Evolutionary conservation across 2,888 invertebrate species (phyloP), one percentile per base, ranked within the genome.

Genomic region (Panopea generosa): DNA sequence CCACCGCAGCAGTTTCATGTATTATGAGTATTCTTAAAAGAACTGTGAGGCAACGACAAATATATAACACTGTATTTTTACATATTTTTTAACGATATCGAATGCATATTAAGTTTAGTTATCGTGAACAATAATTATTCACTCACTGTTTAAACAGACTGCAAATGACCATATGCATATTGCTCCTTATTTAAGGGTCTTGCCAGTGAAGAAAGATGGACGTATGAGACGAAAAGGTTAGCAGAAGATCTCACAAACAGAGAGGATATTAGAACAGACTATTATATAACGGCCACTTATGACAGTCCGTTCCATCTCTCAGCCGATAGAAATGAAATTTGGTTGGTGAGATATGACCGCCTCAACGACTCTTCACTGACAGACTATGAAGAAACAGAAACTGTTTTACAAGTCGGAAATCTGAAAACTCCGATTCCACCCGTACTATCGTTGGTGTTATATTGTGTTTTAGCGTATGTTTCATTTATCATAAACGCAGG

Each of bases 301-400:
- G 65, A 73, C 53, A 77, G 68, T 50, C 77, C 77, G 0, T 72
- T 73, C 27, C 77, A 77, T 20, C 62, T 77, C 14, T 47, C 69
- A 9, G 59, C 63, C 29, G 38, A 59, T 2, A 47, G 47, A n/a
- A 73, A 69, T 26, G 77, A 77, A 55, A 57, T 77, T 2, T 77
- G 77, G 77, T 61, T 77, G 20, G 33, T 77, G 16, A 72, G 73
- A 38, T 73, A 60, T 27, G 69, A 73, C 27, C 56, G 49, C 7
- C 49, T 56, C 45, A 40, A 56, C 18, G 29, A 27, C 14, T 6
- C 18, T 14, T 27, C 20, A 26, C 2, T 16, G 6, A 40, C 38
- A 9, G 38, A 49, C 18, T n/a, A n/a, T n/a, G 45, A 40, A 16
- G 62, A 20, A 3, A 3, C 62, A 27, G 38, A 18, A 27, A 55